Evolutionary conservation across 2,888 invertebrate genomes (phyloP).

Genomic region (Luperina nickerlii): DNA sequence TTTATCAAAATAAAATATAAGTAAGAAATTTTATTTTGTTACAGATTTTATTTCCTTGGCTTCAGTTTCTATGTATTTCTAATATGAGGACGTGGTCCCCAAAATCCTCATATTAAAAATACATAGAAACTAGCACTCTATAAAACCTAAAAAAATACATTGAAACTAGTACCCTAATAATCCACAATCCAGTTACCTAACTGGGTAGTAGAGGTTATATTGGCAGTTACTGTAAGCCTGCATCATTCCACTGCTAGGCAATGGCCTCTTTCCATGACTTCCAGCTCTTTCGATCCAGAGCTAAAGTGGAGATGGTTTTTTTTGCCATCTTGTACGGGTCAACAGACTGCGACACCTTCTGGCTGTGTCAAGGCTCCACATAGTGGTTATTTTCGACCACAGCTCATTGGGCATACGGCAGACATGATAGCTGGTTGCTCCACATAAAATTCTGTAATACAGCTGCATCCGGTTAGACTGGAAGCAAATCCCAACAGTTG

Average conservation of each 20-base stretch:
- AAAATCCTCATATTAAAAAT: background rate
- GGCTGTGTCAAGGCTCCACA: background rate
- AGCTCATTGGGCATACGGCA: background rate
- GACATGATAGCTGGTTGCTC: background rate
- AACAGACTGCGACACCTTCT: background rate
- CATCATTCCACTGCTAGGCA: too few relatives aligned
- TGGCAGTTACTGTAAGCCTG: too few relatives aligned
- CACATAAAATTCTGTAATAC: background rate
- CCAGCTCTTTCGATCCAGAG: too few relatives aligned
- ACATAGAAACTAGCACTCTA: background rate
- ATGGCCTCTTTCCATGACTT: too few relatives aligned
- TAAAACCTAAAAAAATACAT: too few relatives aligned
- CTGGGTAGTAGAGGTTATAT: background rate
- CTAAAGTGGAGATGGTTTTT: too few relatives aligned
- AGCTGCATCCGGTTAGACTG: background rate
- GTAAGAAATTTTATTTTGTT: background rate
- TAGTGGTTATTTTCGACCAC: background rate
- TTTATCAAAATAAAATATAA: too few relatives aligned
- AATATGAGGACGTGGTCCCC: too few relatives aligned
- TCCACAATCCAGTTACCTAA: background rate
- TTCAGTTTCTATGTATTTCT: too few relatives aligned
- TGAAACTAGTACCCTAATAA: too few relatives aligned
- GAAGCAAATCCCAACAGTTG: background rate
- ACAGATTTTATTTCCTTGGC: too few relatives aligned
- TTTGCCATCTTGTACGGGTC: background rate